phyloP scores from a whole-genome alignment of 2,888 invertebrate genomes.

The Mactromeris polynyma region DNA sequence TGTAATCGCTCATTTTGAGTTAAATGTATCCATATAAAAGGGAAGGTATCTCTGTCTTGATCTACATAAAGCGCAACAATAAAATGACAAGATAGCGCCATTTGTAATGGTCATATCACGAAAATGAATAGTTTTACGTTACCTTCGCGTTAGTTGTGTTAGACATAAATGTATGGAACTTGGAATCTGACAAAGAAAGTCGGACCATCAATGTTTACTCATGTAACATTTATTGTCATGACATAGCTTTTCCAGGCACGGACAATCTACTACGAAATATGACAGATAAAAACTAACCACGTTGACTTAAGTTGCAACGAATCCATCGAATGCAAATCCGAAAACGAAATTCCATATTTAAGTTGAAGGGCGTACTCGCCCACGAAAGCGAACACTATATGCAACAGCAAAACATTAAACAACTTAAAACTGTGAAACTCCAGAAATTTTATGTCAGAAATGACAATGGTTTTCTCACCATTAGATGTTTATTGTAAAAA shows the following conservation, averaged over 20 bases:
- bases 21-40: neutral
- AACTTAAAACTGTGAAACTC: neutral
- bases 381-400: neutral
- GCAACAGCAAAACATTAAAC: neutral
- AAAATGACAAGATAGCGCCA: neutral
- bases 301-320: no score
- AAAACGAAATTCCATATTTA: no score
- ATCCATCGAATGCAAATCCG: no score
- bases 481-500: neutral
- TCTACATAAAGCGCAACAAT: no score
- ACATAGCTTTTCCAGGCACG: no score
- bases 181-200: no score
- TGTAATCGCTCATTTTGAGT: neutral
- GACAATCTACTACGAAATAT: no score
- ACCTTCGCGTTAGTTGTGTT: neutral
- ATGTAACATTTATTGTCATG: no score
- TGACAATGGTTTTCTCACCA: neutral
- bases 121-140: neutral
- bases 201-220: no score
- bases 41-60: neutral
- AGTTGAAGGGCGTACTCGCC: neutral
- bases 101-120: neutral
- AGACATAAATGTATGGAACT: no score
- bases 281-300: no score
- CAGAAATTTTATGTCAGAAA: neutral